Evolutionary conservation across 2,888 invertebrate genomes (phyloP).

Genomic region (Molanna angustata): DNA sequence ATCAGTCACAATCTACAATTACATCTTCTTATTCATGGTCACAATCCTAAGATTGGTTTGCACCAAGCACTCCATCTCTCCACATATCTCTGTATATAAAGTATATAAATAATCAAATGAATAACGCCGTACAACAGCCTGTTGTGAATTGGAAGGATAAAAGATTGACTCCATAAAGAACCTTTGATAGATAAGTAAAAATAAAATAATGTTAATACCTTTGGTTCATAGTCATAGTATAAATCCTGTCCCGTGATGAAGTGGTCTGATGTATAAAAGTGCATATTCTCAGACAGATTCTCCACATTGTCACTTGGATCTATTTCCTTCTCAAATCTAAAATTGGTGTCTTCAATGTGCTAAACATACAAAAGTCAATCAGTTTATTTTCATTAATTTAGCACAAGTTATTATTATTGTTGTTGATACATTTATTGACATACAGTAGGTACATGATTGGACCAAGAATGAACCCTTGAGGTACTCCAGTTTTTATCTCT

Average conservation of each 20-base stretch:
- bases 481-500: too few species aligned
- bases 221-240: constrained; percentile 73
- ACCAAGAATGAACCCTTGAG: too few species aligned
- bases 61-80: too few species aligned
- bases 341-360: constrained; percentile 72
- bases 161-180: neutral
- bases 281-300: constrained; percentile 73
- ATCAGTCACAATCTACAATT: too few species aligned
- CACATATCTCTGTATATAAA: too few species aligned
- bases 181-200: neutral
- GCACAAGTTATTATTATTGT: too few species aligned
- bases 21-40: too few species aligned
- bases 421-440: too few species aligned
- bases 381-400: neutral
- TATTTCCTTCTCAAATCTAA: constrained; percentile 68
- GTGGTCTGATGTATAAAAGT: constrained; percentile 73
- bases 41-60: too few species aligned
- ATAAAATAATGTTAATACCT: constrained; percentile 42
- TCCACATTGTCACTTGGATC: constrained; percentile 77
- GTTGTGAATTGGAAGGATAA: neutral
- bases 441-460: too few species aligned
- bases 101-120: too few species aligned
- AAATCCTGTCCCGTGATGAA: constrained; percentile 74
- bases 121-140: neutral
- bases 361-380: constrained; percentile 25